Evolutionary conservation across 2,888 invertebrate genomes (phyloP).

Genomic region (Aphodius granarius): DNA sequence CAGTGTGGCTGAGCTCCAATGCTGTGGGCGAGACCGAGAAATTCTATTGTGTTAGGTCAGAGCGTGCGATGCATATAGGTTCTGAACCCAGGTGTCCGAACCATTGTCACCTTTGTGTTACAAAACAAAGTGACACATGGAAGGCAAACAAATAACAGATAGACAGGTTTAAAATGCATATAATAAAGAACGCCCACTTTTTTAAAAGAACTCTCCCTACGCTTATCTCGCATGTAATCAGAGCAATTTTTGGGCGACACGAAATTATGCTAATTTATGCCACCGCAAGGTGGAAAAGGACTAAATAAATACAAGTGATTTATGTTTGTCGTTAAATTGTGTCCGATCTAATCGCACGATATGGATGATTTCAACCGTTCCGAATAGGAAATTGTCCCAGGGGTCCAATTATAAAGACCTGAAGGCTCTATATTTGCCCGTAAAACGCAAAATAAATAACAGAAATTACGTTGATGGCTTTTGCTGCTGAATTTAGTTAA

Average conservation of each 20-base stretch:
- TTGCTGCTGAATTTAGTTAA: no score
- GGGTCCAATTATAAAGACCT: no score
- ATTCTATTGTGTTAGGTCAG: constrained; percentile 40
- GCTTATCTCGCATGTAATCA: not conserved
- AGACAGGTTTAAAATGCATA: not conserved
- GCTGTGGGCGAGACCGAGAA: constrained; percentile 36
- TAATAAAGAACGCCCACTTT: not conserved
- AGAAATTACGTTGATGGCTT: no score
- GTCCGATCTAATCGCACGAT: no score
- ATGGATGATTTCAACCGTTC: no score
- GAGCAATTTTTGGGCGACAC: not conserved
- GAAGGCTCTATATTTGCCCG: no score
- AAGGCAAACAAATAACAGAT: not conserved
- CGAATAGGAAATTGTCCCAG: no score
- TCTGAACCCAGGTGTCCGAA: constrained; percentile 31
- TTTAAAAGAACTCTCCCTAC: not conserved
- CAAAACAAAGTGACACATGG: constrained; percentile 27
- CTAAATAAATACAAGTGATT: not conserved
- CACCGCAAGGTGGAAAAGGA: not conserved
- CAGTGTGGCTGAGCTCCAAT: constrained; percentile 32
- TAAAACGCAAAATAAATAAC: no score
- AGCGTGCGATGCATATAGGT: constrained; percentile 31
- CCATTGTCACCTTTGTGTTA: constrained; percentile 30
- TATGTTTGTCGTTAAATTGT: not conserved
- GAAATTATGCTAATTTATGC: not conserved